Percentiles rank a stretch among this genome's conserved stretches.
Evolutionary conservation across 2,113 vertebrate genomes (phyloP).

Genomic region (Macroglossus sobrinus): DNA sequence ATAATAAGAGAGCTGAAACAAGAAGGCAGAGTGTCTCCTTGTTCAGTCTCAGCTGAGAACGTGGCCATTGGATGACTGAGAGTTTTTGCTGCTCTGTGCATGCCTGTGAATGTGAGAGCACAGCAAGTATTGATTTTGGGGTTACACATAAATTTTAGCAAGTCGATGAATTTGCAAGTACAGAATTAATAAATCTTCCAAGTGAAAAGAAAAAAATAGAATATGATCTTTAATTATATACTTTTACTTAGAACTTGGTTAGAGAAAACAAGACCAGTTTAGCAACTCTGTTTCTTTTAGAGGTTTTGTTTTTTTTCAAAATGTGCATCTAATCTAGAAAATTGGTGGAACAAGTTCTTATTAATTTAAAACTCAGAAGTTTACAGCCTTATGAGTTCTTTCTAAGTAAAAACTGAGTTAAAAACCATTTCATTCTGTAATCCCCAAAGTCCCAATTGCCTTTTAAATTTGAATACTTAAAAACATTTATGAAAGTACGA

Average conservation of each 20-base stretch:
- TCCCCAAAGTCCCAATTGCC: background rate
- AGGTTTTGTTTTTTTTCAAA: constrained; percentile 21
- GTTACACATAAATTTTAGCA: background rate
- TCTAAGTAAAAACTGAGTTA: background rate
- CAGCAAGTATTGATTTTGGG: background rate
- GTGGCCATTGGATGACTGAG: background rate
- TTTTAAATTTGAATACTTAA: constrained; percentile 16
- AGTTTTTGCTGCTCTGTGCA: background rate
- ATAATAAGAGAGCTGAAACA: background rate
- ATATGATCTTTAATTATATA: background rate
- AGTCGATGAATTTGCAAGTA: background rate
- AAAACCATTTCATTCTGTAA: background rate
- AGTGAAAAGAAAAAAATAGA: background rate
- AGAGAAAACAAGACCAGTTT: background rate
- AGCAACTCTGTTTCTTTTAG: background rate
- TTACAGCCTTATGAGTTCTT: background rate
- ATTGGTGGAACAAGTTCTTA: background rate
- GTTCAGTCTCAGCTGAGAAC: background rate
- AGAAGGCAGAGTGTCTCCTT: background rate
- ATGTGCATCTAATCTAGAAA: background rate
- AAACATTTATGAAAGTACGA: background rate
- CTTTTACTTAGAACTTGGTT: background rate
- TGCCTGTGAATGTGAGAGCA: background rate
- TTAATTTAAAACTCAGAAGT: background rate
- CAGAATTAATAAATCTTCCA: background rate